Evolutionary conservation across 2,888 invertebrate species (phyloP), one percentile per base, ranked within the genome.

Genomic region (Machimus rusticus): DNA sequence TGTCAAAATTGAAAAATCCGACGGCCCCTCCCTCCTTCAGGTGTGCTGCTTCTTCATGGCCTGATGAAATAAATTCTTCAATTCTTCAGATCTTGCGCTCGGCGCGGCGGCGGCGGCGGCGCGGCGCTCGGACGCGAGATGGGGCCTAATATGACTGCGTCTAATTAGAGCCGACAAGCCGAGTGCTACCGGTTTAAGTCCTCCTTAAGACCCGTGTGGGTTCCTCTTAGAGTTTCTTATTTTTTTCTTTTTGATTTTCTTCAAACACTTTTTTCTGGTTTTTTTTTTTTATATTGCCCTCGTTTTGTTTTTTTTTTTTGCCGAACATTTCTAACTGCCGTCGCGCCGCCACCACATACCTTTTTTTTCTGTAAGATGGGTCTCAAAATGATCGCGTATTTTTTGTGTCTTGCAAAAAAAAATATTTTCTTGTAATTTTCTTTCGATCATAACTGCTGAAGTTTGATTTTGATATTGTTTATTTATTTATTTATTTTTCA

Each of bases 111-210:
- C 43, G 43, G 12, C 39, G 37, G 37, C 37, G 37, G 5, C 37
- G 37, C 37, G 39, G 43, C 43, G 43, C 43, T 46, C 43, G 28
- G 14, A 12, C 66, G 66, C 66, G 66, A n/a, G 66, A 19, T 19
- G 12, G 19, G 78, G 23, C n/a, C 78, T 78, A 78, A 78, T 78
- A 78, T 78, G 78, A 78, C 78, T 78, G 78, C 23, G 39, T 78
- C 78, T 78, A 78, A 78, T 78, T 37, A 78, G 78, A 43, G 78
- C 43, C 78, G 78, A 78, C 78, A 78, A 78, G 78, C 78, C 37
- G 39, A 39, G 43, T 78, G 78, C 78, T 78, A 78, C 78, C 39
- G 78, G n/a, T 78, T 0, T 66, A 78, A 78, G 78, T 19, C 43
- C 37, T 78, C 37, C 43, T 78, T 78, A 34, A 34, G 77, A 77